Evolutionary conservation across 2,113 vertebrate genomes (phyloP).

Genomic region (Sinosuthora webbiana): DNA sequence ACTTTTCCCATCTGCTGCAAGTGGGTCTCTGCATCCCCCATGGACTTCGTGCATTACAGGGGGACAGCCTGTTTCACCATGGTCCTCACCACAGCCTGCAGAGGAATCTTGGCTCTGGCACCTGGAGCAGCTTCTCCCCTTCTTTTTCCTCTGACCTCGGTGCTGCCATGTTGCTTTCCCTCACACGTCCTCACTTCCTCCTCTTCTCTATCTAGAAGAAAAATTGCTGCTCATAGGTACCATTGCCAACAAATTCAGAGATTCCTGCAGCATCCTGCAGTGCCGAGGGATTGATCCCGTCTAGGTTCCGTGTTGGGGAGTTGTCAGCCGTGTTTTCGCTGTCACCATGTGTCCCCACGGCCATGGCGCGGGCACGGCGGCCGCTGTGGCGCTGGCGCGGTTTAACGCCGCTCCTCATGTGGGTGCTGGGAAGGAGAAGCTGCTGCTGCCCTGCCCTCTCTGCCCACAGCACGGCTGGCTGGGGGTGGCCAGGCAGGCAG

Average conservation of each 20-base stretch:
- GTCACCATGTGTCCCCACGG: accelerated
- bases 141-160: not conserved
- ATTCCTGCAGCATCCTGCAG: not conserved
- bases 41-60: too few relatives aligned
- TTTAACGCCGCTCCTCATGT: too few relatives aligned
- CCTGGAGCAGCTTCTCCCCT: not conserved
- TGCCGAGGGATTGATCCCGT: accelerated
- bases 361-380: too few relatives aligned
- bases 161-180: not conserved
- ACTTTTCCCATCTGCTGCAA: accelerated
- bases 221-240: not conserved
- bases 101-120: accelerated
- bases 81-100: not conserved
- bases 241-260: not conserved
- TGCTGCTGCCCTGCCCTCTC: too few relatives aligned
- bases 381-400: too few relatives aligned
- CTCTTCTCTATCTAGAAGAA: not conserved
- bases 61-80: too few relatives aligned
- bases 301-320: accelerated
- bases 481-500: not conserved
- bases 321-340: accelerated
- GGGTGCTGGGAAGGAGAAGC: too few relatives aligned
- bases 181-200: not conserved
- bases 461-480: not conserved
- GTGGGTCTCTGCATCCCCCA: too few relatives aligned